phyloP scores from a whole-genome alignment of 2,113 vertebrate species.

The Litocranius walleri region DNA sequence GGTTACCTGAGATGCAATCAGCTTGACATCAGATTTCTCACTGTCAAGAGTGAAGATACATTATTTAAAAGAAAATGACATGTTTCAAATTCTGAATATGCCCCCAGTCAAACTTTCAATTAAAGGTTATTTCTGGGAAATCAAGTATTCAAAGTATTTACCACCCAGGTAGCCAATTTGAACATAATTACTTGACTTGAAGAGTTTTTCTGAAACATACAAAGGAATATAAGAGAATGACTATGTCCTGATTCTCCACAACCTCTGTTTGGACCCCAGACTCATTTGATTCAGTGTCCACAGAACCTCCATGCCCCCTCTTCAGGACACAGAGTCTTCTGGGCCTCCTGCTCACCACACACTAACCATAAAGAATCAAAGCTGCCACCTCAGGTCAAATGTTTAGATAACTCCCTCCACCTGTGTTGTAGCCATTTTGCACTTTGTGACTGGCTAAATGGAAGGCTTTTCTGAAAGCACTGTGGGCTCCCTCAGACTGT shows the following conservation, averaged over 20 bases:
- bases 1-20: neutral
- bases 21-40: neutral
- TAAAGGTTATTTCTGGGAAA: neutral
- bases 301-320: no score
- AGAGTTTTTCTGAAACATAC: neutral
- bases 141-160: neutral
- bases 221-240: neutral
- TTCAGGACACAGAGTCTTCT: neutral
- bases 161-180: neutral
- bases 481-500: neutral
- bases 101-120: neutral
- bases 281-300: neutral
- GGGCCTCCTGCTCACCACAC: neutral
- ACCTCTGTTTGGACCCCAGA: neutral
- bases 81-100: neutral
- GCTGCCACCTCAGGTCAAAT: neutral
- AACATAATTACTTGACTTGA: neutral
- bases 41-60: neutral
- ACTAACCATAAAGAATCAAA: neutral
- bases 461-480: neutral
- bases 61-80: neutral
- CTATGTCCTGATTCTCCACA: neutral
- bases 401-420: neutral
- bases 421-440: neutral
- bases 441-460: neutral